These are phyloP conservation scores for Leptosomus discolor DNA, from an alignment of 2,113 vertebrate genomes.

Conservation along the genomic window DNA sequence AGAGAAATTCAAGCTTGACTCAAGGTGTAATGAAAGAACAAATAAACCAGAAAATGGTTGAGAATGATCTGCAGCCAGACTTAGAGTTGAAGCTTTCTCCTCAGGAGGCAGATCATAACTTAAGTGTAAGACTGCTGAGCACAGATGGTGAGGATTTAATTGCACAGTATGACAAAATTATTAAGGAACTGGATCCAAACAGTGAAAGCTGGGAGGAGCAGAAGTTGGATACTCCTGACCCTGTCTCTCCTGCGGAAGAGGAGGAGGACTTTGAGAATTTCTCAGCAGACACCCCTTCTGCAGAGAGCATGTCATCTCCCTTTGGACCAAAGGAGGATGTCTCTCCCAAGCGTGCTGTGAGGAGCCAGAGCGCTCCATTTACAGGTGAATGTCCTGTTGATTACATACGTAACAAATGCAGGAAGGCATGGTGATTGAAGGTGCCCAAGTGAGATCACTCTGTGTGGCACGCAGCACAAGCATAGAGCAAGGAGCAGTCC, in stretches of 20 bases:
- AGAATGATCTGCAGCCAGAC: not conserved
- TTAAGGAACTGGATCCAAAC: slow-evolving; percentile 82
- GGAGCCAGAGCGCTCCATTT: slow-evolving; percentile 81
- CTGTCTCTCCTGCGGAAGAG: slow-evolving; percentile 59
- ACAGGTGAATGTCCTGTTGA: slow-evolving; percentile 79
- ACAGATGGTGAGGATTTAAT: slow-evolving; percentile 81
- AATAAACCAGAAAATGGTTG: not conserved
- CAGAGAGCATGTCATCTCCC: slow-evolving; percentile 76
- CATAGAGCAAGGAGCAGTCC: not conserved
- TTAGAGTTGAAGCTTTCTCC: not conserved
- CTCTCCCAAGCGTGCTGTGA: slow-evolving; percentile 16
- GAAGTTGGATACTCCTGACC: slow-evolving; percentile 26
- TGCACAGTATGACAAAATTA: slow-evolving; percentile 87
- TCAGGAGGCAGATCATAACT: slow-evolving; percentile 47
- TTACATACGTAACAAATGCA: not conserved
- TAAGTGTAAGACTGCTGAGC: slow-evolving; percentile 8
- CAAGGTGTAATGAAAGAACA: slow-evolving; percentile 9
- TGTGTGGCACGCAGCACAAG: no score
- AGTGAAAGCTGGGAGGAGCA: slow-evolving; percentile 43
- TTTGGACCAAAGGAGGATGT: slow-evolving; percentile 72
- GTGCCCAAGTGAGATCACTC: not conserved
- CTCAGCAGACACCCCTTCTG: slow-evolving; percentile 78
- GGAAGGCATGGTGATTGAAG: not conserved
- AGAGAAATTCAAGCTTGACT: slow-evolving; percentile 14
- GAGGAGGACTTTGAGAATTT: slow-evolving; percentile 84